These are phyloP conservation scores for Parazoanthus darwini DNA, from an alignment of 92 coral and sea anemone species.

Conservation along the genomic window DNA sequence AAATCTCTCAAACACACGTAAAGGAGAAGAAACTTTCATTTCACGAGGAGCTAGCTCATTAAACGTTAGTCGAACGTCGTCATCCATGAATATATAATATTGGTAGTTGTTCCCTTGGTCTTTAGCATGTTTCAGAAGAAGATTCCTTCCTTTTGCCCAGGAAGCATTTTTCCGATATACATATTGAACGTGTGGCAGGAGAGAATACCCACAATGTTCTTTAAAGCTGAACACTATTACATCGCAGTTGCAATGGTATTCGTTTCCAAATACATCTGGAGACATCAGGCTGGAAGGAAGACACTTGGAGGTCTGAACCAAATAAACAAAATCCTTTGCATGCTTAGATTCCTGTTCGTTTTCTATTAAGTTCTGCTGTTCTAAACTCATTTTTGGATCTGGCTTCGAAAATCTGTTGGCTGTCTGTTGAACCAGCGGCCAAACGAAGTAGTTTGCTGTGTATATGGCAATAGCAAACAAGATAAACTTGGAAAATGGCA, in stretches of 20 bases:
- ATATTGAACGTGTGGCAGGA: conserved; percentile 17
- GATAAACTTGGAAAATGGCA: neutral
- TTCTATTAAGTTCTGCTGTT: neutral
- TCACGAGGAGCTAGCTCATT: conserved; percentile 1
- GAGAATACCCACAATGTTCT: conserved; percentile 16
- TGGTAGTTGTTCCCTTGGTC: neutral
- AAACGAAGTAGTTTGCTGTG: neutral
- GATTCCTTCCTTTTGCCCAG: conserved; percentile 33
- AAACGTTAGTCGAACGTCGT: conserved; percentile 4
- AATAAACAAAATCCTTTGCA: neutral
- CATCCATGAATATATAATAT: conserved; percentile 26
- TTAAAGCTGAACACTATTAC: conserved; percentile 38
- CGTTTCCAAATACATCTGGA: conserved; percentile 18
- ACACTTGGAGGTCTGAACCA: conserved; percentile 19
- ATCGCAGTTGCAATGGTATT: conserved; percentile 24
- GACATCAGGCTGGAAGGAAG: conserved; percentile 19
- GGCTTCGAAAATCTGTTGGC: neutral
- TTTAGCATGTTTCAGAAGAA: neutral
- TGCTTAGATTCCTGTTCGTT: neutral
- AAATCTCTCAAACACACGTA: conserved; percentile 9
- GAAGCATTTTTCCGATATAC: neutral
- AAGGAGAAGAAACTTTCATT: conserved; percentile 4
- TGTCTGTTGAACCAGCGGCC: neutral
- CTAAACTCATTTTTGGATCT: neutral
- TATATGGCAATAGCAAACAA: no score